phyloP scores from a whole-genome alignment of 2,888 invertebrate genomes.

The Trachelus troglodyta region DNA sequence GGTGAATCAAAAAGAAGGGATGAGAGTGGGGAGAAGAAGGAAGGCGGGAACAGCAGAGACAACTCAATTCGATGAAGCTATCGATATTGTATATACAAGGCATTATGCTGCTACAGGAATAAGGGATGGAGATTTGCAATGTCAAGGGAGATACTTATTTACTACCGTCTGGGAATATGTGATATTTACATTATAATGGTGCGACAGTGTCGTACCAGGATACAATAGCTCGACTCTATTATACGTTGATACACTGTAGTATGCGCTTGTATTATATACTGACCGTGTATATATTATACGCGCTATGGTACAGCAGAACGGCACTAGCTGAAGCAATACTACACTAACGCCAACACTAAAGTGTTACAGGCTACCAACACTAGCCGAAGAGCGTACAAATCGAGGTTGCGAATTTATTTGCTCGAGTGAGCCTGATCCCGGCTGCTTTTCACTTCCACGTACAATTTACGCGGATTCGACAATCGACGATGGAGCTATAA shows the following conservation, averaged over 20 bases:
- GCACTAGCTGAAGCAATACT: neutral
- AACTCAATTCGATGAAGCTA: constrained; percentile 34
- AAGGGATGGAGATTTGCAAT: constrained; percentile 33
- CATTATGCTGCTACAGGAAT: constrained; percentile 14
- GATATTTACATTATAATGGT: constrained; percentile 58
- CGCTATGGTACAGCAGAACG: neutral
- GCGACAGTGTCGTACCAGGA: constrained; percentile 21
- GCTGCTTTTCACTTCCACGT: neutral
- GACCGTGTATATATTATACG: neutral
- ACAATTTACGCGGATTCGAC: neutral
- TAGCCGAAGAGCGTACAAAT: neutral
- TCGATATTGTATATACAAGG: constrained; percentile 26
- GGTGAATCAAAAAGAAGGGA: constrained; percentile 8
- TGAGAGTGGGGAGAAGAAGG: constrained; percentile 24
- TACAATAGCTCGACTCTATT: constrained; percentile 43
- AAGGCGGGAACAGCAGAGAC: constrained; percentile 26
- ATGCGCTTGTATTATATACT: neutral
- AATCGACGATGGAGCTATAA: neutral
- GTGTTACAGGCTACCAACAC: neutral
- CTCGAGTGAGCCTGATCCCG: neutral
- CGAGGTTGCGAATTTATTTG: neutral
- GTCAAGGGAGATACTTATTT: constrained; percentile 35
- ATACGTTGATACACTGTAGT: constrained; percentile 21
- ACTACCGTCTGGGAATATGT: constrained; percentile 50
- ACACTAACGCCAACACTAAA: neutral